These are phyloP conservation scores for Barypeithes pellucidus DNA, from an alignment of 2,888 invertebrate species.

Conservation along the genomic window DNA sequence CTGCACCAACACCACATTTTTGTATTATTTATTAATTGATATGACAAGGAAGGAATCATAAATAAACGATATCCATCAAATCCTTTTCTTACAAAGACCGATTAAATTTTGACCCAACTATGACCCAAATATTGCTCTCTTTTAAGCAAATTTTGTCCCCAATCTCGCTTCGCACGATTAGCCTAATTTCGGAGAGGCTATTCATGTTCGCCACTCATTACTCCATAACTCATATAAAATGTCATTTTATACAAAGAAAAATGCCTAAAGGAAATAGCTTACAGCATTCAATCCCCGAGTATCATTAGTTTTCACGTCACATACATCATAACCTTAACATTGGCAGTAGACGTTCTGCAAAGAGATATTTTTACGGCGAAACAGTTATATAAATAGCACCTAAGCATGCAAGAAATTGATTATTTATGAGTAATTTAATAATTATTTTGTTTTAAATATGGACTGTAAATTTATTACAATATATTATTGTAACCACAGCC, in stretches of 20 bases:
- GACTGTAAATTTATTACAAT: neutral
- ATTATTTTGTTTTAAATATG: conserved; percentile 22
- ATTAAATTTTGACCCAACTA: neutral
- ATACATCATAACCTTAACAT: conserved; percentile 28
- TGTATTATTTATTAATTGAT: too few species aligned
- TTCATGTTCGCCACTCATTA: conserved; percentile 12
- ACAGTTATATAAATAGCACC: conserved; percentile 19
- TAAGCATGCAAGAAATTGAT: conserved; percentile 13
- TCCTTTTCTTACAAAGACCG: too few species aligned
- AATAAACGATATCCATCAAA: neutral
- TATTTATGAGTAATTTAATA: conserved; percentile 27
- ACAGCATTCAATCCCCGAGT: conserved; percentile 16
- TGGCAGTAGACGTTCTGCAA: conserved; percentile 13
- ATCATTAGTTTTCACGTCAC: conserved; percentile 27
- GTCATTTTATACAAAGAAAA: conserved; percentile 3
- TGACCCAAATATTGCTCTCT: neutral
- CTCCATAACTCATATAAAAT: conserved; percentile 2
- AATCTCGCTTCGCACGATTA: neutral
- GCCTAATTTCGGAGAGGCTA: conserved; percentile 7
- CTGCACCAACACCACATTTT: too few species aligned
- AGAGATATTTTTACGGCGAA: conserved; percentile 7
- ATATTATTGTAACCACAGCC: too few species aligned
- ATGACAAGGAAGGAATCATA: neutral
- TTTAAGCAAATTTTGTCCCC: conserved; percentile 4
- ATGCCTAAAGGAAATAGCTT: conserved; percentile 15